Evolutionary conservation across 2,113 vertebrate species (phyloP).

Genomic region (Aegotheles bennettii): DNA sequence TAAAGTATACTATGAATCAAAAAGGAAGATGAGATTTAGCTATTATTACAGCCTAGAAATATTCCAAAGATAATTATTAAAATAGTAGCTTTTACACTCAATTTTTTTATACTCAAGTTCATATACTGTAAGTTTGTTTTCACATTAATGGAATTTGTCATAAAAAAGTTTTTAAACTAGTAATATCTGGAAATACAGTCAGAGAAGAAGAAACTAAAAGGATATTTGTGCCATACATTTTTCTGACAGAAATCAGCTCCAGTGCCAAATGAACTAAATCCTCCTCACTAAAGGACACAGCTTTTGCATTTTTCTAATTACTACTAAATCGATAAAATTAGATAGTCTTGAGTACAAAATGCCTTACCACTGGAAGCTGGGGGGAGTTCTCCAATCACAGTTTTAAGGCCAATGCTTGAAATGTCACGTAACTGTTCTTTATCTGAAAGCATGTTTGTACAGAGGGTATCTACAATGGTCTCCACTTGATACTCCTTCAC

Average conservation of each 20-base stretch:
- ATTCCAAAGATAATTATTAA: neutral
- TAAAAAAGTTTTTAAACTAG: neutral
- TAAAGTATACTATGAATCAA: neutral
- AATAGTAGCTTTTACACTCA: neutral
- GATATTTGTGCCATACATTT: neutral
- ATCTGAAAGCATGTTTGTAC: slow-evolving; percentile 99
- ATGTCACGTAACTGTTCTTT: slow-evolving; percentile 98
- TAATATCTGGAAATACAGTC: neutral
- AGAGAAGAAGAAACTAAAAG: neutral
- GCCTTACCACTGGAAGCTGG: slow-evolving; percentile 94
- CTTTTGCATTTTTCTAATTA: neutral
- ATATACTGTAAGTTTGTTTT: neutral
- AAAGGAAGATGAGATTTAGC: neutral
- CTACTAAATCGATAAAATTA: neutral
- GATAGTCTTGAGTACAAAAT: neutral
- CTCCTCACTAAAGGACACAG: neutral
- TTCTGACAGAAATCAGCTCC: neutral
- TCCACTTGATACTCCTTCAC: slow-evolving; percentile 99
- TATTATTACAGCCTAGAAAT: neutral
- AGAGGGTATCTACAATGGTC: slow-evolving; percentile 97
- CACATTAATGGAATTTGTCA: neutral
- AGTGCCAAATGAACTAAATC: neutral
- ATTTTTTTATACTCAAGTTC: neutral
- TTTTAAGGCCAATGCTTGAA: slow-evolving; percentile 97
- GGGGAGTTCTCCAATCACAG: slow-evolving; percentile 97